Base-by-base conservation (phyloP, 2,113 vertebrate species). In the Thunnus thynnus region DNA sequence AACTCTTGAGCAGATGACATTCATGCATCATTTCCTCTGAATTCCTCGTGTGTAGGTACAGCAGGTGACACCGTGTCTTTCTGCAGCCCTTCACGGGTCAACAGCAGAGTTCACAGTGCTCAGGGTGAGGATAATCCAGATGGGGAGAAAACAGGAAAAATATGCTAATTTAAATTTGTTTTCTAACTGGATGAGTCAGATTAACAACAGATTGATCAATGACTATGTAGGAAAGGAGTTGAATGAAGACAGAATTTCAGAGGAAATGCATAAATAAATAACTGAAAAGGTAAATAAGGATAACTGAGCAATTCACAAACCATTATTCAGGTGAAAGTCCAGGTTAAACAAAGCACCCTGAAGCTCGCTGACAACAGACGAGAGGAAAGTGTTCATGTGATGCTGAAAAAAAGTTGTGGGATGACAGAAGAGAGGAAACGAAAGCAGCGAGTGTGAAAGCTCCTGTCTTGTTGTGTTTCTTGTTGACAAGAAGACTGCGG, bases 401-500 rank as follows among this genome's bases (percentile, higher is more conserved):
- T 30, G 25, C 8, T 36, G 50, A 47, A 41, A 55, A 25, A 55
- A 64, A 25, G 70, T 75, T n/a, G 13, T 0, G 3, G 47, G 51
- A 41, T 10, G 55, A 77, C 66, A 50, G 27, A 60, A n/a, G 63
- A 57, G 75, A 54, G 61, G 72, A 81, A 79, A 47, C 41, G 13
- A 73, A 64, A 32, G 36, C 32, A 57, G 75, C 50, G 30, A 73
- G 80, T 86, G 85, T 18, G 55, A 80, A 71, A 32, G 78, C 72
- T 8, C 1, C 16, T 36, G 67, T 87, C 80, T 72, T 27, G 51
- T 80, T 64, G 74, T 71, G 72, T 80, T 82, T 67, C 50, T 61
- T 67, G 77, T 77, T 74, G 65, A 82, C 77, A 47, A 32, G 58
- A 46, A 32, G 41, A 67, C 68, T 16, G 54, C 52, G 1, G 68